Evolutionary conservation across 2,888 invertebrate genomes (phyloP), one percentile per base, ranked within the genome.

Genomic region (Caenorhabditis imperialis): DNA sequence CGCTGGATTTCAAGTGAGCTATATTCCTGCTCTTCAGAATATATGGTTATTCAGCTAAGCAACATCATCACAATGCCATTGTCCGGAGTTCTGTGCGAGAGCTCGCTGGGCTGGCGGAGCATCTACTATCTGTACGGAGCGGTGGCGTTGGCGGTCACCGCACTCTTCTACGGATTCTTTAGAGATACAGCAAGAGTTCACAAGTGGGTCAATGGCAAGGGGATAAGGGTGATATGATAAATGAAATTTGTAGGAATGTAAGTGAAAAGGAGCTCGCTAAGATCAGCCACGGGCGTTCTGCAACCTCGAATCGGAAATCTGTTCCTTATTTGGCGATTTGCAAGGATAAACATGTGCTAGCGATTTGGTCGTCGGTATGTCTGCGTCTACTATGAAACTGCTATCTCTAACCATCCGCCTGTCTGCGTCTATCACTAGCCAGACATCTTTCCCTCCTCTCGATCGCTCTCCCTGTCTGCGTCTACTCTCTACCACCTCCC

Each of bases 301-400:
- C 22, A 12, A 44, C 40, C 12, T 48, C 58, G 10, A 50, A 47
- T 50, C 48, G 47, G 42, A 23, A 38, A 2, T 4, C 25, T 6
- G 75, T 78, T 10, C 79, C 79, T 1, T 79, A 79, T 35, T 18
- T 63, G 2, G 75, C 73, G 7, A 73, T 79, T 5, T 75, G 75
- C 25, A 55, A 54, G 18, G 63, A 75, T 14, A 70, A 70, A 54
- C 25, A 25, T 0, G 44, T 75, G 12, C 47, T 75, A 7, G 57
- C 61, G 2, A 54, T 63, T 22, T 75, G 70, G 70, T 16, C 57
- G 22, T 47, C 75, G n/a, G 67, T 67, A n/a, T n/a, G n/a, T n/a
- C n/a, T n/a, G n/a, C n/a, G n/a, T n/a, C n/a, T n/a, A n/a, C n/a
- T n/a, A n/a, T n/a, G n/a, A n/a, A n/a, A n/a, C n/a, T n/a, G n/a